A percentile compares a stretch with the other conserved stretches of the same genome.
phyloP scores from a whole-genome alignment of 2,797 vertebrate genomes.

The Chlorospingus semifuscus region DNA sequence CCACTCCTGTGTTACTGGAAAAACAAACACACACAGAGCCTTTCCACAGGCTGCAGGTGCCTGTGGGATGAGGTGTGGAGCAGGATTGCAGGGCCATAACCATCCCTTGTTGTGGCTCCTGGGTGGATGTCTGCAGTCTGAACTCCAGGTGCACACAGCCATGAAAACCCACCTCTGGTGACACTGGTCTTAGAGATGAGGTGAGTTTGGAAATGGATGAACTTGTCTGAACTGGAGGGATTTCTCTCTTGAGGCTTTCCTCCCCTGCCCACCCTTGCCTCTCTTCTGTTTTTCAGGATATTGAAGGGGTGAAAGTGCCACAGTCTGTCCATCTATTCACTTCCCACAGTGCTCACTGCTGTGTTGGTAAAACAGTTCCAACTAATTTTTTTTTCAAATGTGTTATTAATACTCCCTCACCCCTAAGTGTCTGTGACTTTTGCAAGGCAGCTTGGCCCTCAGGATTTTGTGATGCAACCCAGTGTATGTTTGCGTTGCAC shows the following conservation, averaged over 20 bases:
- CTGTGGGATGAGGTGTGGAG: accelerated
- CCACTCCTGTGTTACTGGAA: neutral
- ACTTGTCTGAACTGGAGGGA: neutral
- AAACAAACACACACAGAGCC: neutral
- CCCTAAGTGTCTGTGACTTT: neutral
- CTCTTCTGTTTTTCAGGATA: neutral
- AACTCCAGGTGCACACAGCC: neutral
- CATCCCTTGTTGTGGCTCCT: neutral
- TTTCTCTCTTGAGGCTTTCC: neutral
- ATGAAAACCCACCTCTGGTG: neutral
- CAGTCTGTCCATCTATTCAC: neutral
- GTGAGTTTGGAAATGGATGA: neutral
- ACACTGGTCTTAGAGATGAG: neutral
- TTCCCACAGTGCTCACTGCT: neutral
- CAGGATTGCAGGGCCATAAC: accelerated
- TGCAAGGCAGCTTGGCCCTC: neutral
- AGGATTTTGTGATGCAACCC: neutral
- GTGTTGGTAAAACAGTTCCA: neutral
- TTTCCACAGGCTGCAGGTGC: neutral
- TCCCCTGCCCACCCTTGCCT: neutral
- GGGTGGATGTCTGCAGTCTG: neutral
- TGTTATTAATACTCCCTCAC: neutral
- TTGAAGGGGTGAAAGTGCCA: neutral
- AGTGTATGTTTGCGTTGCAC: neutral
- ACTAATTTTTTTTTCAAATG: neutral